Evolutionary conservation across 2,797 vertebrate genomes (phyloP), one percentile per base, ranked within the genome.

Genomic region (Percopsis omiscomaycus): DNA sequence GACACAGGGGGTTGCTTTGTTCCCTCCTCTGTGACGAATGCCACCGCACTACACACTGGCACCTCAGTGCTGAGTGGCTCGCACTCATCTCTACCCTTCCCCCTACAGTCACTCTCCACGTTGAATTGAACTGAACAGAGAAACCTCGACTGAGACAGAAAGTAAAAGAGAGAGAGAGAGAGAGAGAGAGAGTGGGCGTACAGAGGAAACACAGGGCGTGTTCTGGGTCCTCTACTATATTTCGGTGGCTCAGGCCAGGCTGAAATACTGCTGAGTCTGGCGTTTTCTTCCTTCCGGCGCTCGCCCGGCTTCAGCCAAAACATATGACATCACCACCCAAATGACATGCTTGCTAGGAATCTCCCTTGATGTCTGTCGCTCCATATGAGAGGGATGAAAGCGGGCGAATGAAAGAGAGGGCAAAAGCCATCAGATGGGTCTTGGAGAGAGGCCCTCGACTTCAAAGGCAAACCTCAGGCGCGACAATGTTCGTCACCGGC

Each of bases 301-400:
- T 14, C 3, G 71, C 64, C 59, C 58, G 22, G 73, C 79, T 77
- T 83, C 83, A 91, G 86, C 90, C 85, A 87, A 85, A 91, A 90
- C 85, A 89, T 80, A 82, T 89, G 86, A 88, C 88, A 86, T 89
- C 84, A 88, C 68, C 67, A 75, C 77, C 82, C 75, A 90, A 91
- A 91, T 89, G 84, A 85, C 83, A 89, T 78, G 82, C 86, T 90
- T 89, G 77, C 86, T 84, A 81, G 83, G 84, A 88, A 89, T 90
- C 87, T 89, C 75, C 83, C 85, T 90, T 89, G 81, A 92, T 86
- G 84, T 90, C 79, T 77, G 75, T 53, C 50, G 66, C 65, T 78
- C 72, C 64, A 63, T 29, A 12, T 16, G 71, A 71, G 75, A 57
- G 75, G 84, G 83, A 88, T 90, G 78, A 89, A 90, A 88, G 84